Conservation (phyloP, 1,140 invertebrate species). For the Drosophila setifemur region DNA sequence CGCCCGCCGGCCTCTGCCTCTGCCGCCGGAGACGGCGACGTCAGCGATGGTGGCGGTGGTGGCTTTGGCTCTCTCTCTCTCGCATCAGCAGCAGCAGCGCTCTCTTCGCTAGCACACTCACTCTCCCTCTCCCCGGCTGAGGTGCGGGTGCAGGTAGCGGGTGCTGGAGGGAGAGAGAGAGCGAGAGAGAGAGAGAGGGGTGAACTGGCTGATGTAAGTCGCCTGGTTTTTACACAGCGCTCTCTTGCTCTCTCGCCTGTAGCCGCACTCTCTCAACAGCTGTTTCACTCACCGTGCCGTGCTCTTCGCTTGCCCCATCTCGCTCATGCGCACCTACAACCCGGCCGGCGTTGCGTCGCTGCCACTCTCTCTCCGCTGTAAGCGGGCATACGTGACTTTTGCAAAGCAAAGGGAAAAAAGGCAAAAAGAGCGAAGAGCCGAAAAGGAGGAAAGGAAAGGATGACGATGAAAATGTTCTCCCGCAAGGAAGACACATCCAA, state of each 20-base stretch:
- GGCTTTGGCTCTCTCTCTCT: neutral
- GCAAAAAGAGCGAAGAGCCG: conserved; percentile 20
- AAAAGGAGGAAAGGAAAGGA: conserved; percentile 25
- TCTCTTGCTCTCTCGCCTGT: conserved; percentile 7
- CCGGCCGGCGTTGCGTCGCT: conserved; percentile 47
- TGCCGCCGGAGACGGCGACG: neutral
- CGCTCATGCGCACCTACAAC: conserved; percentile 74
- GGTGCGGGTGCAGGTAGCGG: conserved; percentile 42
- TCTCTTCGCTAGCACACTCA: neutral
- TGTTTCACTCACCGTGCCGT: conserved; percentile 35
- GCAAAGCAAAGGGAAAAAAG: conserved; percentile 14
- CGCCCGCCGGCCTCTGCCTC: conserved; percentile 4
- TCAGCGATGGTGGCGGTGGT: neutral
- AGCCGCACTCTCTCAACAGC: conserved; percentile 24
- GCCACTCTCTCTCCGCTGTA: conserved; percentile 11
- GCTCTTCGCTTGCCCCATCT: conserved; percentile 24
- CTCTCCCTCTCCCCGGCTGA: neutral
- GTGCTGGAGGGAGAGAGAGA: conserved; percentile 17
- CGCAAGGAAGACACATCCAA: conserved; percentile 42
- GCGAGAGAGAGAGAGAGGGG: conserved; percentile 17
- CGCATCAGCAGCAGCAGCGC: neutral
- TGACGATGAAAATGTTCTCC: conserved; percentile 69
- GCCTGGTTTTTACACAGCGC: conserved; percentile 47
- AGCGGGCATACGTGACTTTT: conserved; percentile 73
- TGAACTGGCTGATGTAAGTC: conserved; percentile 69